Percentiles rank a stretch among this genome's conserved stretches.
These are phyloP conservation scores for Serrognathus titanus DNA, from an alignment of 2,888 invertebrate genomes.

Conservation along the genomic window DNA sequence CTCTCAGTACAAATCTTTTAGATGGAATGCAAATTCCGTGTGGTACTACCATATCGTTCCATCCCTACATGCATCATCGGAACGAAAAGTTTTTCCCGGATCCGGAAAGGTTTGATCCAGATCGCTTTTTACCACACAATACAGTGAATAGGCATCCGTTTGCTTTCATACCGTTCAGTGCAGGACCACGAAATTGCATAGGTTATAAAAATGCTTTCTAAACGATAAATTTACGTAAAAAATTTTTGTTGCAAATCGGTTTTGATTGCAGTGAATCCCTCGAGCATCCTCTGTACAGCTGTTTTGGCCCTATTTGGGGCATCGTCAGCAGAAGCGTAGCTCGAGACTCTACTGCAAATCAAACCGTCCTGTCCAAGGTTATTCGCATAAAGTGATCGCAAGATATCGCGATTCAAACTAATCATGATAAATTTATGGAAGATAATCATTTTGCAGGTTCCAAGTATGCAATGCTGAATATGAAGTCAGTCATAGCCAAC, in stretches of 20 bases:
- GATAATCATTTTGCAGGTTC: slow-evolving; percentile 16
- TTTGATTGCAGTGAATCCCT: too few relatives aligned
- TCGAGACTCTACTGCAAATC: too few relatives aligned
- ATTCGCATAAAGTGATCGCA: too few relatives aligned
- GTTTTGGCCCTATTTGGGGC: too few relatives aligned
- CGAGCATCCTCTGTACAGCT: too few relatives aligned
- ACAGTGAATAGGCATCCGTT: slow-evolving; percentile 19
- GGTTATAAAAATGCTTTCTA: slow-evolving; percentile 30
- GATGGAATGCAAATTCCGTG: slow-evolving; percentile 12
- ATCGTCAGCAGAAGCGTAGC: too few relatives aligned
- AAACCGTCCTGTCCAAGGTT: too few relatives aligned
- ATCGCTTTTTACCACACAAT: slow-evolving; percentile 47
- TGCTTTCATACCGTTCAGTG: slow-evolving; percentile 20
- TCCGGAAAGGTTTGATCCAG: slow-evolving; percentile 31
- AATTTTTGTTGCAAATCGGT: too few relatives aligned
- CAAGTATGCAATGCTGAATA: slow-evolving; percentile 22
- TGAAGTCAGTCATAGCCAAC: slow-evolving; percentile 22
- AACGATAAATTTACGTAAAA: too few relatives aligned
- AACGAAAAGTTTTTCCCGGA: slow-evolving; percentile 35
- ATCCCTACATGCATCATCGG: slow-evolving; percentile 11
- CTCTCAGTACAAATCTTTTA: slow-evolving; percentile 2
- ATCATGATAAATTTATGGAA: neutral
- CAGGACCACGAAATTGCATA: slow-evolving; percentile 17
- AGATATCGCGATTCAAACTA: too few relatives aligned
- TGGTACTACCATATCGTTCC: slow-evolving; percentile 8